Evolutionary conservation across 1,140 invertebrate genomes (phyloP), one percentile per base, ranked within the genome.

Genomic region (Drosophila pseudoananassae): DNA sequence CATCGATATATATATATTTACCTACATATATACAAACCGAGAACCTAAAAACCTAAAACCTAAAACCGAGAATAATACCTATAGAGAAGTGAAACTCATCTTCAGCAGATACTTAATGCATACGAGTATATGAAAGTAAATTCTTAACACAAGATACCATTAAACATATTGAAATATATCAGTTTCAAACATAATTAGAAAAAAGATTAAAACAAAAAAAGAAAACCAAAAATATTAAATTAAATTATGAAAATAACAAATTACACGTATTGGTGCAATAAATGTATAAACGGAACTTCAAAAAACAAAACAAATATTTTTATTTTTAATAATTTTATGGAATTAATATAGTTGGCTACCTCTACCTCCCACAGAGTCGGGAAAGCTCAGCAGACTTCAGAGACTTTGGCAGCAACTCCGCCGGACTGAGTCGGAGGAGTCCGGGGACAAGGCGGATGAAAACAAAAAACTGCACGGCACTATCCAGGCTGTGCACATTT

Each of bases 271-370:
- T 90, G 84, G 83, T 83, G 79, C 88, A 90, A 90, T 90, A 90
- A 90, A 90, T 90, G 87, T 90, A 90, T 85, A 85, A 90, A 90
- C 71, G 57, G 57, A 81, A 89, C 76, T 85, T 78, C 56, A 76
- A 36, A 36, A 33, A 36, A 31, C 31, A 31, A 88, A 81, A 57
- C 40, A 15, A 78, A 70, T 55, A 69, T 47, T 46, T 46, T 40
- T 31, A 14, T n/a, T 12, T 36, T n/a, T 36, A n/a, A n/a, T 36
- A 6, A 9, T 33, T 12, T 43, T n/a, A 15, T 15, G 14, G 12
- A 27, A 20, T 47, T 53, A 36, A 4, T 43, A 29, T 10, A 15
- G 25, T 8, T 10, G 4, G 0, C n/a, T 9, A 6, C 7, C 14
- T 17, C 15, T 29, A 7, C 9, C 15, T 1, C 50, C 63, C 65